Conservation (phyloP, 1,140 invertebrate species). For the Cydia splendana region DNA sequence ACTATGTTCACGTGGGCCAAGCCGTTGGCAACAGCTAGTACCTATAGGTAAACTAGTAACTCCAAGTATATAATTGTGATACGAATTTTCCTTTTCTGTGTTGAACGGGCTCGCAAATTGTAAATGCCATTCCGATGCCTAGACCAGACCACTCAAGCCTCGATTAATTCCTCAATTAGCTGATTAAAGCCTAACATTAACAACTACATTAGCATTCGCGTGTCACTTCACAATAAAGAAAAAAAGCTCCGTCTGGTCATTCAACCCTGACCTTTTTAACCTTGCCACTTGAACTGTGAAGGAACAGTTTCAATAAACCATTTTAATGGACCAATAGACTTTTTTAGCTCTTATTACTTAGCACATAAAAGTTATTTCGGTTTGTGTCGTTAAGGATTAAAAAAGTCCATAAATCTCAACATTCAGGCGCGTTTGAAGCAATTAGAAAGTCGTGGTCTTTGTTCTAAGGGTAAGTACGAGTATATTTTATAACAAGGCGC, state of each 20-base stretch:
- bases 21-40: too few relatives aligned
- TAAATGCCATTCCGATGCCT: neutral
- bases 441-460: slow-evolving; percentile 61
- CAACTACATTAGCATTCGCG: slow-evolving; percentile 40
- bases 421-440: slow-evolving; percentile 47
- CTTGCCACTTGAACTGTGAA: slow-evolving; percentile 60
- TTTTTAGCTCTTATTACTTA: slow-evolving; percentile 30
- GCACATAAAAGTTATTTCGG: slow-evolving; percentile 37
- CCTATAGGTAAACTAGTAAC: too few relatives aligned
- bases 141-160: neutral
- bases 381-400: slow-evolving; percentile 35
- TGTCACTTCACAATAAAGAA: slow-evolving; percentile 46
- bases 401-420: slow-evolving; percentile 47
- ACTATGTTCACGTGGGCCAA: too few relatives aligned
- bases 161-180: slow-evolving; percentile 11
- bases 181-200: slow-evolving; percentile 24
- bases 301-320: slow-evolving; percentile 56
- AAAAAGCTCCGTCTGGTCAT: slow-evolving; percentile 52
- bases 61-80: too few relatives aligned
- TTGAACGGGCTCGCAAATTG: neutral
- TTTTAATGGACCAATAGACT: slow-evolving; percentile 47
- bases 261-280: slow-evolving; percentile 68
- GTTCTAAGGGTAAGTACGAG: slow-evolving; percentile 39
- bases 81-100: too few relatives aligned
- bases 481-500: slow-evolving; percentile 20